Evolutionary conservation across 1,140 invertebrate species (phyloP), one percentile per base, ranked within the genome.

Genomic region (Drosophila santomea): DNA sequence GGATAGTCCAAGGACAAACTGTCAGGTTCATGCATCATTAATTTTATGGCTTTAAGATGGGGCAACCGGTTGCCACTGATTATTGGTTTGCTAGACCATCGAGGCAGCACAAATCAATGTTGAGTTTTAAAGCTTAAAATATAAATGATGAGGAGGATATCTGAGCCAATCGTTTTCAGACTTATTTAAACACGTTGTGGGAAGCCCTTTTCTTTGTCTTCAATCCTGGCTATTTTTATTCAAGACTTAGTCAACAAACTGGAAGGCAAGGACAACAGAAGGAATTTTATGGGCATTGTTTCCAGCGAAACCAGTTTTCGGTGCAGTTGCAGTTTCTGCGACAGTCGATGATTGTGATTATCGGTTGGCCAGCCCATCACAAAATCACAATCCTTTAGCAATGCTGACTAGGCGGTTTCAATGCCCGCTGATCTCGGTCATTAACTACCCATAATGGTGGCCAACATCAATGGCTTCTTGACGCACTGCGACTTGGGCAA

Each of bases 1-100:
- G 67, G 68, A 72, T 71, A 71, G 68, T 58, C 66, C 68, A 72
- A 72, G 68, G 68, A 72, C 68, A 58, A n/a, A 15, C 51, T 39
- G 25, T 36, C 63, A 66, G 43, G 60, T 64, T 36, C 47, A 71
- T 72, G 44, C 20, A 72, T 72, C 68, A 71, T 72, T 72, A 58
- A 72, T 41, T 72, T 72, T 71, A 71, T 71, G 66, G 66, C 28
- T 36, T 25, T 15, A 38, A 14, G n/a, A 39, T 55, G 15, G 32
- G 43, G 35, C 8, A 72, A 72, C 68, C 45, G 67, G 68, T 72
- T 56, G 25, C 28, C 48, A 15, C 7, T n/a, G 32, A 45, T 28
- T 28, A 28, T 61, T 41, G 55, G 17, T 20, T 38, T 41, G 23
- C 38, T 51, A 39, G 32, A 36, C 36, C 28, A 41, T 43, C 20